These are phyloP conservation scores for Glaucidium brasilianum DNA, from an alignment of 2,113 vertebrate species.

Conservation along the genomic window DNA sequence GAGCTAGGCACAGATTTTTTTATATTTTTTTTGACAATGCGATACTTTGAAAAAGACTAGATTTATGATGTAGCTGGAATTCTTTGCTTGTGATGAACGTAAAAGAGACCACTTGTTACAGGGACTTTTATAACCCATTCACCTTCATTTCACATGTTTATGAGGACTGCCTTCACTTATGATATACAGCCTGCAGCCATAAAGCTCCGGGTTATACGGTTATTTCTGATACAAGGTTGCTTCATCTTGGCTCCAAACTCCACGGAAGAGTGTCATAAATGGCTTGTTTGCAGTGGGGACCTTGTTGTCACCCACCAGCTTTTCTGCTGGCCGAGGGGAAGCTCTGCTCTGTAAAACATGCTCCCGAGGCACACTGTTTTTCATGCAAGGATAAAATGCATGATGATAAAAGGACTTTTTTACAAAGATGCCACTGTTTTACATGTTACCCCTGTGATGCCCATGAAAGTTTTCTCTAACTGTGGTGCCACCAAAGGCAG, in stretches of 20 bases:
- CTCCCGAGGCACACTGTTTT: neutral
- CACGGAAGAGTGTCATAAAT: constrained; percentile 76
- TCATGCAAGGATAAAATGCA: neutral
- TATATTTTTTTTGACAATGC: constrained; percentile 50
- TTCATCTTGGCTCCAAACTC: constrained; percentile 77
- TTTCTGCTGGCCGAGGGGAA: constrained; percentile 42
- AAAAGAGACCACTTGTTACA: constrained; percentile 74
- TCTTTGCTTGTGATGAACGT: constrained; percentile 73
- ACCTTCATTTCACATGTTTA: constrained; percentile 79
- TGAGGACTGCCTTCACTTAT: constrained; percentile 74
- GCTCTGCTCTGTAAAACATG: neutral
- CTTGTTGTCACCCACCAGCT: constrained; percentile 30
- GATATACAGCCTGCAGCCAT: constrained; percentile 73
- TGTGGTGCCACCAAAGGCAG: accelerated
- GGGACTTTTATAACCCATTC: constrained; percentile 78
- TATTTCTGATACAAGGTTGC: constrained; percentile 75
- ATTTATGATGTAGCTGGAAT: constrained; percentile 79
- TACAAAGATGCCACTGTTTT: neutral
- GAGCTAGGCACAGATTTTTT: constrained; percentile 42
- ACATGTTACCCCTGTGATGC: accelerated
- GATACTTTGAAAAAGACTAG: constrained; percentile 69
- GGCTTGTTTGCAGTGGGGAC: constrained; percentile 63
- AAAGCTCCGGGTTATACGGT: constrained; percentile 73
- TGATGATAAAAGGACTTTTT: neutral
- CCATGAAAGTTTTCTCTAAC: neutral